phyloP scores from a whole-genome alignment of 2,113 vertebrate species.

The Aviceda subcristata region DNA sequence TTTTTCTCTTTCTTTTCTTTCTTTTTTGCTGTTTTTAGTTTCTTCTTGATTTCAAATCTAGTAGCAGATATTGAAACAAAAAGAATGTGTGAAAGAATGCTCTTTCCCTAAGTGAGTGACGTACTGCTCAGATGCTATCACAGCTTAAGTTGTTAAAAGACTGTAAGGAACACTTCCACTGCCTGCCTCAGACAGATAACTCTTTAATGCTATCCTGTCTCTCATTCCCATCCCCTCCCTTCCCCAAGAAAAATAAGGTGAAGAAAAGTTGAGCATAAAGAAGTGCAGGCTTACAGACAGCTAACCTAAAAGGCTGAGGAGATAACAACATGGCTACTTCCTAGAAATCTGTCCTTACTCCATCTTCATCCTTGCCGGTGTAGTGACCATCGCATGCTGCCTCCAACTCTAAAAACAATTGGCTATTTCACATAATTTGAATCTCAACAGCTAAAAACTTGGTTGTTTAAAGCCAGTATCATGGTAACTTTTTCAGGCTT shows the following conservation, averaged over 20 bases:
- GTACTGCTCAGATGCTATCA: neutral
- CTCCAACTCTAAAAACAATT: neutral
- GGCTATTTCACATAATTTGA: neutral
- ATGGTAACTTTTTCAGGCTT: neutral
- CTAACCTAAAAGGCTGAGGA: neutral
- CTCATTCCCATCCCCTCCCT: neutral
- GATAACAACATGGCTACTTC: neutral
- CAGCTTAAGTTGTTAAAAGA: neutral
- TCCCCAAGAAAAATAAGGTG: neutral
- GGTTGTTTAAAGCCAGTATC: neutral
- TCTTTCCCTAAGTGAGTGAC: neutral
- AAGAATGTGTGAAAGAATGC: neutral
- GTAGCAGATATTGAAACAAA: slow-evolving; percentile 6
- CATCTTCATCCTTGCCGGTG: neutral
- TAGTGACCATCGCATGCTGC: neutral
- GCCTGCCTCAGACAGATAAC: neutral
- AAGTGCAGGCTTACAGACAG: neutral
- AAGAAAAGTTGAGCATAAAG: neutral
- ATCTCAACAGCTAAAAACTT: neutral
- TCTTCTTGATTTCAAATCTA: slow-evolving; percentile 99
- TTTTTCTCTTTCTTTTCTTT: slow-evolving; percentile 99
- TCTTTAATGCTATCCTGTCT: neutral
- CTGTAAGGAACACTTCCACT: neutral
- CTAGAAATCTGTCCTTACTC: neutral
- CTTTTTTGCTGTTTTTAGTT: slow-evolving; percentile 97